phyloP scores from a whole-genome alignment of 2,888 invertebrate species.

The Trilocha varians region DNA sequence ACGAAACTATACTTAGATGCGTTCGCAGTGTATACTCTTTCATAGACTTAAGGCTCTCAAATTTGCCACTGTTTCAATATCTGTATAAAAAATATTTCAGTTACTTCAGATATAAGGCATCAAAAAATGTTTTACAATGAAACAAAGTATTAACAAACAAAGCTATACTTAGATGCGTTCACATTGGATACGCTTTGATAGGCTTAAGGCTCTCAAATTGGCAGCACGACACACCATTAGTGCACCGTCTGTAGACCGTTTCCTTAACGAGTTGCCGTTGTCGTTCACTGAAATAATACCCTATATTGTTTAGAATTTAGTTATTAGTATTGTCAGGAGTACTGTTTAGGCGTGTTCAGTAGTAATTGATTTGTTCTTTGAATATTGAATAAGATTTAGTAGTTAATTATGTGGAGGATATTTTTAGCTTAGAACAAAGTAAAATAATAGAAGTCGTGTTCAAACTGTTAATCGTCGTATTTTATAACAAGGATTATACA shows the following conservation, averaged over 20 bases:
- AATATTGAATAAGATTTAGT: too few relatives aligned
- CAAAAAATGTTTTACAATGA: not conserved
- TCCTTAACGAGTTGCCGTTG: not conserved
- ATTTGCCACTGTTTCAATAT: too few relatives aligned
- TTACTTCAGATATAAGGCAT: too few relatives aligned
- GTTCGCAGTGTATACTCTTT: not conserved
- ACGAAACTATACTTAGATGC: not conserved
- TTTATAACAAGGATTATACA: too few relatives aligned
- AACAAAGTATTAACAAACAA: constrained; percentile 16
- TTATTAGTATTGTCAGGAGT: not conserved
- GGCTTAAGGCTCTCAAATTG: constrained; percentile 20
- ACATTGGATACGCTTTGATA: constrained; percentile 12
- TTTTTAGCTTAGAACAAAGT: too few relatives aligned
- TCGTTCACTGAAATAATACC: not conserved
- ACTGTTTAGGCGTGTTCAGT: too few relatives aligned
- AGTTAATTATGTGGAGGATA: too few relatives aligned
- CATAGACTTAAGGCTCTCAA: constrained; percentile 6
- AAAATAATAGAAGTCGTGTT: too few relatives aligned
- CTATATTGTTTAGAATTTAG: not conserved
- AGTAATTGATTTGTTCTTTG: too few relatives aligned
- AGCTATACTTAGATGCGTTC: constrained; percentile 7
- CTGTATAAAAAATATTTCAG: too few relatives aligned
- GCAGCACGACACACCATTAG: constrained; percentile 26
- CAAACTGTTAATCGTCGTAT: too few relatives aligned
- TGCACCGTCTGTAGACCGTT: not conserved